These are phyloP conservation scores for Abrostola tripartita DNA, from an alignment of 2,888 invertebrate genomes.

Conservation along the genomic window DNA sequence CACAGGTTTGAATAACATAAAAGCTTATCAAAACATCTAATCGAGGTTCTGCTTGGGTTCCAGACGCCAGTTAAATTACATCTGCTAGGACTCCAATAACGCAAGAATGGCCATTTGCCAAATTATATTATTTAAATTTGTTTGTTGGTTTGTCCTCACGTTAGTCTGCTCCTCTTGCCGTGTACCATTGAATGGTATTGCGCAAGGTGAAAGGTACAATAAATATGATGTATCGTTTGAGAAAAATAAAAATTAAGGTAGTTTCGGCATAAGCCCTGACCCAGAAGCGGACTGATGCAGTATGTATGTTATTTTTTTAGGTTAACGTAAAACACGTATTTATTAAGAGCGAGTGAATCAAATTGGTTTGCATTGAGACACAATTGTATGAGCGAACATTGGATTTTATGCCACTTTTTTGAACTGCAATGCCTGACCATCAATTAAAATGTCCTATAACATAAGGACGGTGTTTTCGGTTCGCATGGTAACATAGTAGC, in stretches of 20 bases:
- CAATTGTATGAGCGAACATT: slow-evolving; percentile 64
- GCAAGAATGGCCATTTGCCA: no score
- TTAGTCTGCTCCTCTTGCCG: no score
- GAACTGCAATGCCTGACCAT: neutral
- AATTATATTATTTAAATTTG: no score
- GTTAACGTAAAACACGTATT: slow-evolving; percentile 28
- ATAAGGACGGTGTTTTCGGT: no score
- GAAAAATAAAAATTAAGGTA: neutral
- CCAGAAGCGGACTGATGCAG: slow-evolving; percentile 8
- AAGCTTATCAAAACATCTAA: neutral
- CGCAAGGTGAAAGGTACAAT: neutral
- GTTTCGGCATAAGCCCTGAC: slow-evolving; percentile 6
- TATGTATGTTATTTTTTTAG: neutral
- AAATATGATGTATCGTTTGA: no score
- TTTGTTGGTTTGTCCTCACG: no score
- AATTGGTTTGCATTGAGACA: slow-evolving; percentile 53
- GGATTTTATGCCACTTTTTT: slow-evolving; percentile 38
- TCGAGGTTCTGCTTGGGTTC: neutral
- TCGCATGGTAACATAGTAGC: no score
- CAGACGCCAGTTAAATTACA: neutral
- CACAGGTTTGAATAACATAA: slow-evolving; percentile 73
- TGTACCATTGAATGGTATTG: no score
- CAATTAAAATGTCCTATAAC: no score
- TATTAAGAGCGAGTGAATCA: slow-evolving; percentile 57
- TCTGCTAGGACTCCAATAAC: no score